Evolutionary conservation across 2,113 vertebrate genomes (phyloP).

Genomic region (Festucalex cinctus): DNA sequence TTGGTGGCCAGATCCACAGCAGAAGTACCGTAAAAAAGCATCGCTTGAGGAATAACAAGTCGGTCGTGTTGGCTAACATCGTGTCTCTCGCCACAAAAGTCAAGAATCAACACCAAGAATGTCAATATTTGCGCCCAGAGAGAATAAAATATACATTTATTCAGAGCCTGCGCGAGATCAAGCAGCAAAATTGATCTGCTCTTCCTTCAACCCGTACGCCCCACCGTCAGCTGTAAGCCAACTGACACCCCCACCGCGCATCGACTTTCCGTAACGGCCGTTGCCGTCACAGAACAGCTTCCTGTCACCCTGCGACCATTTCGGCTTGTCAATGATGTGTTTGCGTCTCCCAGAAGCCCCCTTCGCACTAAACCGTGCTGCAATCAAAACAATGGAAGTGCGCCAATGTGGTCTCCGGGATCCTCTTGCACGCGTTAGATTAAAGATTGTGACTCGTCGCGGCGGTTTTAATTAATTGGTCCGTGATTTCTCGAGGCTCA

Average conservation of each 20-base stretch:
- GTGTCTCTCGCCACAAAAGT: constrained; percentile 61
- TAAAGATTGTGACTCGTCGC: constrained; percentile 44
- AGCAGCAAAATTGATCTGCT: constrained; percentile 74
- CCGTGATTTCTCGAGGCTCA: neutral
- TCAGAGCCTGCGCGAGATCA: constrained; percentile 69
- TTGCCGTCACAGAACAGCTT: constrained; percentile 50
- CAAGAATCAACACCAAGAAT: constrained; percentile 67
- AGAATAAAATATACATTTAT: constrained; percentile 72
- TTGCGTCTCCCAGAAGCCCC: constrained; percentile 23
- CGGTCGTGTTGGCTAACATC: constrained; percentile 59
- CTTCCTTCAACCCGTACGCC: constrained; percentile 58
- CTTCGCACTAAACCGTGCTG: constrained; percentile 35
- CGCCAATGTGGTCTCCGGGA: constrained; percentile 43
- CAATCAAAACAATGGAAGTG: constrained; percentile 37
- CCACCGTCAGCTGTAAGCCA: constrained; percentile 11
- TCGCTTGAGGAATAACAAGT: constrained; percentile 58
- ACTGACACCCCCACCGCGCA: constrained; percentile 44
- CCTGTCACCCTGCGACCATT: constrained; percentile 59
- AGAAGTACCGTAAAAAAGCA: constrained; percentile 41
- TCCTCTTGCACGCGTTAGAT: constrained; percentile 38
- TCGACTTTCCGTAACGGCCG: constrained; percentile 61
- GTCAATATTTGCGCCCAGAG: constrained; percentile 65
- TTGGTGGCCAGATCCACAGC: constrained; percentile 27
- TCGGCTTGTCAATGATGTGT: constrained; percentile 38
- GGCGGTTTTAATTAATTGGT: constrained; percentile 31